Evolutionary conservation across 2,113 vertebrate species (phyloP), one percentile per base, ranked within the genome.

Genomic region (Hiodon tergisus): DNA sequence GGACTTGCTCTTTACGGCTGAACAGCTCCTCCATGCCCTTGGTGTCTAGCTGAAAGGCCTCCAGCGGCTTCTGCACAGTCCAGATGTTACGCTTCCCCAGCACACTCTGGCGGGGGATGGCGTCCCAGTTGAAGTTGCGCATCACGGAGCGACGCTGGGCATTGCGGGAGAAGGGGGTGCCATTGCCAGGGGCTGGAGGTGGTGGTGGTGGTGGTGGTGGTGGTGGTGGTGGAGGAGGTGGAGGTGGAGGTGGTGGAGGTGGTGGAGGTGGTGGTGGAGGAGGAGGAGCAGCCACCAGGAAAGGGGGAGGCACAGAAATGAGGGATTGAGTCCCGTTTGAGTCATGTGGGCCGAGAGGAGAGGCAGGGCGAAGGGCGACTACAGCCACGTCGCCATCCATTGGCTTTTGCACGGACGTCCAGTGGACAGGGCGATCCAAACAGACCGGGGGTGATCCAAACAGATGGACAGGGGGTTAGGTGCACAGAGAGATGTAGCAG

Each of bases 41-140:
- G 0, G 91, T 89, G 82, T 94, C 92, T 76, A 94, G 85, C 51
- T 91, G 80, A 53, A 90, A 89, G 50, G 85, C 84, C 3, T 79
- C 84, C 17, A 75, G 79, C 3, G 77, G 78, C 65, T 82, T 83
- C 53, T 90, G 84, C 2, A 69, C 76, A 0, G 91, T 93, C 93
- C 93, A 94, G 70, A 94, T 89, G 74, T 92, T 94, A 76, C 83
- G 86, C 50, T 88, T 91, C 72, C 91, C 90, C 8, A 85, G 50
- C 46, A 94, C 91, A 0, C 81, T 89, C 65, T 91, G 81, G 13
- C 87, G 86, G 3, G 93, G 92, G n/a, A 94, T 84, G 2, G 89
- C 84, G 4, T 92, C 91, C 93, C 93, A 93, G 86, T 92, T 91
- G 60, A 93, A 92, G 76, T 88, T 91, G 50, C 92, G 88, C 84